Conservation (phyloP, 2,113 vertebrate genomes). For the Sigmodon hispidus region DNA sequence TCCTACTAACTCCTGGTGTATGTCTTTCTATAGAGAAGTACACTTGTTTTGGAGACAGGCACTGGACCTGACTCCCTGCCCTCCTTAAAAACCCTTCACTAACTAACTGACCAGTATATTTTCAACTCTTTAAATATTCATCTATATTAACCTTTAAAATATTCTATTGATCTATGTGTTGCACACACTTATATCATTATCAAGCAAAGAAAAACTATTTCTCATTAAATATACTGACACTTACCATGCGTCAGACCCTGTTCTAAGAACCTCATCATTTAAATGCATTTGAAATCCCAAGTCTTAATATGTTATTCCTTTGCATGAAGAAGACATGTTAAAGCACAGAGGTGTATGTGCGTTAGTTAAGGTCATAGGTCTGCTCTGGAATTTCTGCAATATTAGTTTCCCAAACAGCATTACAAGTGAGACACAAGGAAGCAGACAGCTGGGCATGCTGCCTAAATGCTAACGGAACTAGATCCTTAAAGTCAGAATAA, state of each 20-base stretch:
- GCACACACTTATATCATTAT: not conserved
- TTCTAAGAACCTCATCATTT: constrained; percentile 16
- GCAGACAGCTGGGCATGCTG: not conserved
- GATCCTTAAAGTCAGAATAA: not conserved
- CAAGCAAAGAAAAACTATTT: constrained; percentile 21
- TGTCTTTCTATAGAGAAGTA: not conserved
- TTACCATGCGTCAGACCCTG: not conserved
- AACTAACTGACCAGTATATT: not conserved
- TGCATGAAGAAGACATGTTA: not conserved
- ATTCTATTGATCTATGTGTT: not conserved
- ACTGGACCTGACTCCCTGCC: not conserved
- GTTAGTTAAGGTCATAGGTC: not conserved
- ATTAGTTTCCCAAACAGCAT: not conserved
- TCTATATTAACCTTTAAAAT: not conserved
- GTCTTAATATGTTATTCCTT: not conserved
- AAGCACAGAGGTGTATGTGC: not conserved
- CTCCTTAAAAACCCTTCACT: not conserved
- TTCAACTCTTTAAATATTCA: constrained; percentile 8
- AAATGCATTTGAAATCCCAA: not conserved
- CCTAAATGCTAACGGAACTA: not conserved
- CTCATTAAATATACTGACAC: not conserved
- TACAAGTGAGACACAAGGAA: not conserved
- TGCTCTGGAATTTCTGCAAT: not conserved
- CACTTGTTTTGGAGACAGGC: not conserved
- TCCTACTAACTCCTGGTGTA: not conserved